Evolutionary conservation across 2,113 vertebrate species (phyloP).

Genomic region (Psettodes erumei): DNA sequence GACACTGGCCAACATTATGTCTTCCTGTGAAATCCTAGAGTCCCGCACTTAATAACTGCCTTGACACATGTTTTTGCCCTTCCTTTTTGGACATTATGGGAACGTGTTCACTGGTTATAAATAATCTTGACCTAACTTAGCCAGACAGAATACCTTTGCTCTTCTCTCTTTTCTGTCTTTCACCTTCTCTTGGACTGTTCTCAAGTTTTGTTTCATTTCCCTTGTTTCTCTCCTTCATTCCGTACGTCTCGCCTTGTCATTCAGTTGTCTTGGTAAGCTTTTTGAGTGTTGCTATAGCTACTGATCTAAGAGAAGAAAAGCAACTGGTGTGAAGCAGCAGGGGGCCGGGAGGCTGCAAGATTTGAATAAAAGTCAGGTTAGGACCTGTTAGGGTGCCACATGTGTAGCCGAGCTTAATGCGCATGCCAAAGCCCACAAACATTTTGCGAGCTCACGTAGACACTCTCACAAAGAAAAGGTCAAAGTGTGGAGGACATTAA

Average conservation of each 20-base stretch:
- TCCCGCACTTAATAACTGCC: neutral
- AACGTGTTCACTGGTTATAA: neutral
- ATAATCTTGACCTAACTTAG: neutral
- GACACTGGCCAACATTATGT: conserved; percentile 1
- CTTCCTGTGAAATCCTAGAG: conserved; percentile 13
- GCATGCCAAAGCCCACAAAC: neutral
- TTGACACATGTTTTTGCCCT: neutral
- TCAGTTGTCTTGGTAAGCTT: conserved; percentile 43
- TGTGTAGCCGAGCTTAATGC: neutral
- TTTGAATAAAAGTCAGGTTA: conserved; percentile 66
- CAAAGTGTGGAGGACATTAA: neutral
- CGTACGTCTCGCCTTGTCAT: neutral
- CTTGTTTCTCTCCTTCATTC: neutral
- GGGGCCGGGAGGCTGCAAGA: conserved; percentile 26
- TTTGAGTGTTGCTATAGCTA: conserved; percentile 71
- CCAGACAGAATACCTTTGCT: neutral
- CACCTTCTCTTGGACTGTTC: neutral
- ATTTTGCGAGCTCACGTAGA: conserved; percentile 6
- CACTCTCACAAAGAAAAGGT: neutral
- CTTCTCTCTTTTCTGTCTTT: neutral
- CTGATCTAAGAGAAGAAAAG: conserved; percentile 50
- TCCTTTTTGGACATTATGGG: neutral
- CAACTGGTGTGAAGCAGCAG: conserved; percentile 50
- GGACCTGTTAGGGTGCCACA: conserved; percentile 44
- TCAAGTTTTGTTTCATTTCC: neutral